A percentile compares a stretch with the other conserved stretches of the same genome.
Conservation (phyloP, 2,113 vertebrate species). For the Erythrolamprus reginae region DNA sequence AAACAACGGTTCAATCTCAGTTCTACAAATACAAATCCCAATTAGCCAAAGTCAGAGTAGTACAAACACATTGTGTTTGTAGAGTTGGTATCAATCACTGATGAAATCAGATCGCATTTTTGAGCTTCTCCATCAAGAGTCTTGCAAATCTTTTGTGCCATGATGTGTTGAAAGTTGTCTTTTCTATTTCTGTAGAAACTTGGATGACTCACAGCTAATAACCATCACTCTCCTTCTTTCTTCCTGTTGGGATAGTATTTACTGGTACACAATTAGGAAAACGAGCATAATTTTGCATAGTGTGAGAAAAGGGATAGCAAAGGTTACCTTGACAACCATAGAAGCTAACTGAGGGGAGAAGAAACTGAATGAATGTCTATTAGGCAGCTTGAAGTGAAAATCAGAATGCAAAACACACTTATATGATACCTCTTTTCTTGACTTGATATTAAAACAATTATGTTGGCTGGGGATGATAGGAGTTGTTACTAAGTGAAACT, state of each 20-base stretch:
- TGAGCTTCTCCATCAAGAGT: neutral
- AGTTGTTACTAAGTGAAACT: neutral
- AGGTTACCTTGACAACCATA: constrained; percentile 1
- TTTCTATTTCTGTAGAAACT: neutral
- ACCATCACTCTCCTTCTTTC: neutral
- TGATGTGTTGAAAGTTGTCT: neutral
- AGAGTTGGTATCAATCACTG: neutral
- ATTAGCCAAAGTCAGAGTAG: neutral
- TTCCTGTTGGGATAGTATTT: neutral
- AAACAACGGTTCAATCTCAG: too few species aligned
- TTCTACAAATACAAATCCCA: neutral
- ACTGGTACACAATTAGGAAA: neutral
- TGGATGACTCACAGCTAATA: neutral
- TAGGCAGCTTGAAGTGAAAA: neutral
- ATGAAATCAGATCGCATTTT: neutral
- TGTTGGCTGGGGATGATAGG: neutral
- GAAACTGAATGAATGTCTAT: neutral
- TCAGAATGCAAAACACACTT: neutral
- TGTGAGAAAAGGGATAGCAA: neutral
- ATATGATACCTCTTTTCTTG: neutral
- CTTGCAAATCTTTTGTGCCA: neutral
- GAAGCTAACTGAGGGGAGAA: neutral
- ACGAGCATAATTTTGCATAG: neutral
- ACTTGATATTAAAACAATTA: neutral
- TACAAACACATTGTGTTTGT: neutral